Base-by-base conservation (phyloP, 1,140 invertebrate species). In the Alviniconcha marisindica region DNA sequence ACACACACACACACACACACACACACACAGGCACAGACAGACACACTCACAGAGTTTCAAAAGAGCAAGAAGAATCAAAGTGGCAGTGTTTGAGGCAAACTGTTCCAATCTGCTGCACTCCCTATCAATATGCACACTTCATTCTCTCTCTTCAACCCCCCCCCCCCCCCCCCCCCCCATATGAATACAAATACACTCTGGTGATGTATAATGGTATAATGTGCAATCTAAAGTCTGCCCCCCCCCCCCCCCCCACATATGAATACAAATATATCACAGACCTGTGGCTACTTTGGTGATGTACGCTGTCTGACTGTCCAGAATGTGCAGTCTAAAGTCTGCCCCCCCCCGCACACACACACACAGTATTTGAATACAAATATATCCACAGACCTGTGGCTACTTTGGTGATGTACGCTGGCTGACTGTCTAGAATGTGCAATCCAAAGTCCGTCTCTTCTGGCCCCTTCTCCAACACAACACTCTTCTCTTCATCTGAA, bases 401-500 rank as follows among this genome's bases (percentile, higher is more conserved):
- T 82, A 99, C 98, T 3, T 97, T 97, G 1, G 98, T 98, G 7
- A 99, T 97, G 0, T 99, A 97, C 0, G 98, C 97, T 0, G 98
- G 98, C 87, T 97, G 97, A 81, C 97, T 98, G 18, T 98, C 98
- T 88, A 98, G 97, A 87, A 99, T 98, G 73, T 98, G 95, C 90
- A 99, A 98, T 18, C 98, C 98, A 92, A 98, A 99, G 90, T 98
- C 98, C 14, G 96, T 97, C 28, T 96, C 96, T 81, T 69, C 63
- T 28, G 81, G 71, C 28, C 36, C 73, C 73, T 89, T 91, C 69
- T 88, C 71, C 1, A 93, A 73, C 15, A 83, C 74, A 14, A 91
- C 71, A 15, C 83, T 66, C 60, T 87, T 90, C 31, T 92, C 91
- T 66, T 89, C 87, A 63, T 92, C 92, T 93, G 87, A 88, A 31